Evolutionary conservation across 2,113 vertebrate genomes (phyloP), one percentile per base, ranked within the genome.

Genomic region (Hippocampus guttulatus): DNA sequence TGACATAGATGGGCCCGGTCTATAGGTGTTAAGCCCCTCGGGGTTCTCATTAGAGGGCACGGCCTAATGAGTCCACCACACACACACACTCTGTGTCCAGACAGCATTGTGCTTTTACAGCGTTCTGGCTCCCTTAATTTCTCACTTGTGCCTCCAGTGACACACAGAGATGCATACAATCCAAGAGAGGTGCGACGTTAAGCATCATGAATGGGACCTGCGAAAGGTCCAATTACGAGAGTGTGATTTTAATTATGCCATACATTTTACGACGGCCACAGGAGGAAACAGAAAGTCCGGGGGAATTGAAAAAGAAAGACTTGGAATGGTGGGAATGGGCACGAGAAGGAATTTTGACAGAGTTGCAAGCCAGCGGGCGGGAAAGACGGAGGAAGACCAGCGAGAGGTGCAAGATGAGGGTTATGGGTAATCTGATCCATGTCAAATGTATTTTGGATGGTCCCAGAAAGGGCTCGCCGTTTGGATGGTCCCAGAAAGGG

Each of bases 401-500:
- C 67, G 45, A 65, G 54, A 57, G 64, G 57, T 64, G 68, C 71
- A 40, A 74, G 66, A 66, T n/a, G 69, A 67, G 69, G 65, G 66
- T n/a, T 45, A 52, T 38, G 25, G 20, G 27, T 79, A 91, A 92
- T 79, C 41, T 75, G 88, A 92, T 85, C 85, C 71, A 67, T 64
- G 63, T 77, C 83, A 83, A 62, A 89, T 89, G 86, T 90, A 92
- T 91, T 89, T 91, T 88, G 65, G 89, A 89, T 76, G 69, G 81
- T 47, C 77, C 84, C 88, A 89, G 82, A 89, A 92, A 91, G 82
- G 82, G 85, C 88, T 70, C 62, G 0, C 71, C 87, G 87, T 91
- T 85, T 88, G 65, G 89, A 89, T 76, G 69, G 81, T 47, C 77
- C 84, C 88, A 89, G 82, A 89, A 92, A 91, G 82, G 82, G 85